A percentile compares a stretch with the other conserved stretches of the same genome.
Conservation (phyloP, 2,113 vertebrate genomes). For the Pardalotus punctatus region DNA sequence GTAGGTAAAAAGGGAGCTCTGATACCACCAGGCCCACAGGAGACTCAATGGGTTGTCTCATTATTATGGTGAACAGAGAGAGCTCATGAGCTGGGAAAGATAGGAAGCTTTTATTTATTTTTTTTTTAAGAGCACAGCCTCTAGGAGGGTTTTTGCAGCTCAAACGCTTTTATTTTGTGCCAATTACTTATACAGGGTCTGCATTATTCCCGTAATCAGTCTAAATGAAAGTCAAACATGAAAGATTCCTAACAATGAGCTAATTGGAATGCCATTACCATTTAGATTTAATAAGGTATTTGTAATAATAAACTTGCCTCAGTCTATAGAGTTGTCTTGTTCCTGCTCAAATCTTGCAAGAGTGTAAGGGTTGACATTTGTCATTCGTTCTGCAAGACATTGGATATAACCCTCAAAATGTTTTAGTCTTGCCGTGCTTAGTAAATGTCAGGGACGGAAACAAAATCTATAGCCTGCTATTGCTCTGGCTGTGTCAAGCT, state of each 20-base stretch:
- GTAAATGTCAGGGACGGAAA: constrained; percentile 21
- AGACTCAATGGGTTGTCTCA: constrained; percentile 69
- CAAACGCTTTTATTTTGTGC: constrained; percentile 66
- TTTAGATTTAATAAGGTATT: constrained; percentile 71
- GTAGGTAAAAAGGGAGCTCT: constrained; percentile 48
- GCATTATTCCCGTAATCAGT: constrained; percentile 68
- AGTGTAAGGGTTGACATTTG: constrained; percentile 52
- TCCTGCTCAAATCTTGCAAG: constrained; percentile 48
- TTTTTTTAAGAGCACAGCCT: constrained; percentile 50
- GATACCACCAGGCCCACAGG: constrained; percentile 61
- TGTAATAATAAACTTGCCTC: constrained; percentile 67
- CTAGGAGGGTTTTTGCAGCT: constrained; percentile 67
- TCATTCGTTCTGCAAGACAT: constrained; percentile 25
- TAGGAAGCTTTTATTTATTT: constrained; percentile 70
- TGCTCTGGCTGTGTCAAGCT: constrained; percentile 19
- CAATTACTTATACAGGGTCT: constrained; percentile 70
- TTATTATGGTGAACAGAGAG: constrained; percentile 65
- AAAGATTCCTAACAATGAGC: constrained; percentile 71
- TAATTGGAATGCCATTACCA: constrained; percentile 71
- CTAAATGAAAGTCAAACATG: constrained; percentile 73
- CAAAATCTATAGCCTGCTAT: constrained; percentile 32
- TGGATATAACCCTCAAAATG: constrained; percentile 53
- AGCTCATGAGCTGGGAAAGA: constrained; percentile 67
- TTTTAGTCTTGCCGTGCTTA: constrained; percentile 22
- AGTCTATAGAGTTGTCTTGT: constrained; percentile 56